Evolutionary conservation across 2,797 vertebrate species (phyloP).

Genomic region (Lepilemur ruficaudatus): DNA sequence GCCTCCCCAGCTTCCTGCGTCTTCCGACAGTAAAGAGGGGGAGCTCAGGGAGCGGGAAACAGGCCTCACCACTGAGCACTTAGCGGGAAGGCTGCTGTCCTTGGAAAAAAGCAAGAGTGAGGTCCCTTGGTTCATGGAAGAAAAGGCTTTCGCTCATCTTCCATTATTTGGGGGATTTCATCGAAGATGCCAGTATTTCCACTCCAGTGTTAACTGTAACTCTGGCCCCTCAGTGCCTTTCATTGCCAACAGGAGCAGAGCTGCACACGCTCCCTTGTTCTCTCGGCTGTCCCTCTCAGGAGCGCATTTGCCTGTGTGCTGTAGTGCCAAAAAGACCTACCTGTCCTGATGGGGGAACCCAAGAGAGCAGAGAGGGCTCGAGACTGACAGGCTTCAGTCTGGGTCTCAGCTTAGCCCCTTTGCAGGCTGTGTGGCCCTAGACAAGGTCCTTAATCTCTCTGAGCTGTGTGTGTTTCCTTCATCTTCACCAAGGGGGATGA

Average conservation of each 20-base stretch:
- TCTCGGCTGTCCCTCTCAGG: neutral
- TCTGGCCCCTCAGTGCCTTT: neutral
- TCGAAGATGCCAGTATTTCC: neutral
- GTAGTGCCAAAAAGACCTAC: neutral
- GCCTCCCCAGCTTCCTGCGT: neutral
- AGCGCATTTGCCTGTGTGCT: fast-evolving
- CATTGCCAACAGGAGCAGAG: fast-evolving
- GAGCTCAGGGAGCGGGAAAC: fast-evolving
- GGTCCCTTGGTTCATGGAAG: neutral
- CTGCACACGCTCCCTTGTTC: fast-evolving
- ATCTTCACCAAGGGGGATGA: neutral
- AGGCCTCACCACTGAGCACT: too few species aligned
- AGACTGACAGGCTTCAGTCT: neutral
- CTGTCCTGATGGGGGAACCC: too few species aligned
- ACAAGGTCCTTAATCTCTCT: neutral
- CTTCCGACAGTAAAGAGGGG: neutral
- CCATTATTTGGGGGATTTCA: neutral
- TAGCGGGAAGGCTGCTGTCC: neutral
- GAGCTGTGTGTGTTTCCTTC: neutral
- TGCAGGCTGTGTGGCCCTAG: neutral
- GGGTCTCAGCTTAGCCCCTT: neutral
- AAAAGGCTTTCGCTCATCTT: neutral
- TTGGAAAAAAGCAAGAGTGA: neutral
- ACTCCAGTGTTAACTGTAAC: neutral
- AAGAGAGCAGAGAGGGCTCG: neutral